phyloP scores from a whole-genome alignment of 2,797 vertebrate genomes.

The Anas bahamensis region DNA sequence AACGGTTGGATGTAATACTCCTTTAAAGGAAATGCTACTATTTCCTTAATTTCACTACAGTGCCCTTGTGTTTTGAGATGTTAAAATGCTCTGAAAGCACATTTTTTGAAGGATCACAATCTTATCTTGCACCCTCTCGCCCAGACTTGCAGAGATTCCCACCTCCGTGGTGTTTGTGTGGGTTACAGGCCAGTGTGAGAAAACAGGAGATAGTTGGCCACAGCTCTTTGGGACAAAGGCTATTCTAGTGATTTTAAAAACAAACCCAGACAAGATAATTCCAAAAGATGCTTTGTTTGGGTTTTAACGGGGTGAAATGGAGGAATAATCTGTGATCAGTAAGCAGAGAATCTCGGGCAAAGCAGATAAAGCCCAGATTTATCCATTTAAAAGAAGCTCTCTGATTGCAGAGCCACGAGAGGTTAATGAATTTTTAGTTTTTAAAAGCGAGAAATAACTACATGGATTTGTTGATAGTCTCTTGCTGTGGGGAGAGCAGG shows the following conservation, averaged over 20 bases:
- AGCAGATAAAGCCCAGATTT: constrained; percentile 65
- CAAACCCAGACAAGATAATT: constrained; percentile 49
- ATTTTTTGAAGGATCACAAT: not conserved
- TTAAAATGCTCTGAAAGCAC: not conserved
- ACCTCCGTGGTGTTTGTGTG: not conserved
- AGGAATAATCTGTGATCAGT: constrained; percentile 71
- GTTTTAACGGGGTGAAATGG: constrained; percentile 55
- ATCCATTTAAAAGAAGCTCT: constrained; percentile 63
- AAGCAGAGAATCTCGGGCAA: constrained; percentile 48
- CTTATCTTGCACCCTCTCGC: not conserved
- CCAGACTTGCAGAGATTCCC: not conserved
- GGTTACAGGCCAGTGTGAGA: not conserved
- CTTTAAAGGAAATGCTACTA: not conserved
- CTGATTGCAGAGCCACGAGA: constrained; percentile 17
- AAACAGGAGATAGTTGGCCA: not conserved
- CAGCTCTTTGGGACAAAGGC: not conserved
- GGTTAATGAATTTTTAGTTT: constrained; percentile 65
- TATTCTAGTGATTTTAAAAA: constrained; percentile 1
- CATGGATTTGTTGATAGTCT: constrained; percentile 44
- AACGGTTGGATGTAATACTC: not conserved
- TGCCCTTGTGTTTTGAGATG: not conserved
- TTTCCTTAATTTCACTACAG: not conserved
- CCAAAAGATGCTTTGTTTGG: constrained; percentile 60
- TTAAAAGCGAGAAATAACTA: constrained; percentile 45
- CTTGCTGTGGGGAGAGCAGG: not conserved